phyloP scores from a whole-genome alignment of 2,888 invertebrate species.

The Coelopa pilipes region DNA sequence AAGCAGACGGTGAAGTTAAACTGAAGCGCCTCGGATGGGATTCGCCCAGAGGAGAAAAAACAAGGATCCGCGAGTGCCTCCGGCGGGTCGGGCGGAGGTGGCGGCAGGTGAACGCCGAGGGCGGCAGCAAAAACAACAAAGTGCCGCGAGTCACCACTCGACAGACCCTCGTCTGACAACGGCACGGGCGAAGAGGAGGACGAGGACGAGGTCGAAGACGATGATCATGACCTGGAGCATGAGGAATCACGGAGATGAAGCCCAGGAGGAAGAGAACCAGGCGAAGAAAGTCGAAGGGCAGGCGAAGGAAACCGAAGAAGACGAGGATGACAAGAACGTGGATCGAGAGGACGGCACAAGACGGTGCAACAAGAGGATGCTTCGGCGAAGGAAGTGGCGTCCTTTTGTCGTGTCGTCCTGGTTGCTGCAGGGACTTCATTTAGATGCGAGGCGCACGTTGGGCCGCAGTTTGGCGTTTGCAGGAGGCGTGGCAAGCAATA shows the following conservation, averaged over 20 bases:
- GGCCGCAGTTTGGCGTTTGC: too few relatives aligned
- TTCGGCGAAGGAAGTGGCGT: neutral
- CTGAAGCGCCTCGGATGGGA: neutral
- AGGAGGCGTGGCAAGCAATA: too few relatives aligned
- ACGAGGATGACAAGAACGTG: too few relatives aligned
- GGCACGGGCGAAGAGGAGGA: neutral
- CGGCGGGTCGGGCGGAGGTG: neutral
- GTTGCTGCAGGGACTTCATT: too few relatives aligned
- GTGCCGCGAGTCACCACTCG: neutral
- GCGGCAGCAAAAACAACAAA: neutral
- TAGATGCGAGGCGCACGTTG: too few relatives aligned
- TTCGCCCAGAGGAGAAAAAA: neutral
- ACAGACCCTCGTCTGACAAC: neutral
- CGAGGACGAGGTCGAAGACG: neutral
- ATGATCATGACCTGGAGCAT: too few relatives aligned
- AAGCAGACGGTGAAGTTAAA: constrained; percentile 28
- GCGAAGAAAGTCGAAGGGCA: too few relatives aligned
- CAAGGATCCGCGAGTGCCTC: neutral
- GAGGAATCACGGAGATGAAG: too few relatives aligned
- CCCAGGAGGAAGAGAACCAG: too few relatives aligned
- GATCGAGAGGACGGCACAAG: neutral
- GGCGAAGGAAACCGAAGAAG: too few relatives aligned
- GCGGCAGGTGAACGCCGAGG: neutral
- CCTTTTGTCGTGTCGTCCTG: too few relatives aligned
- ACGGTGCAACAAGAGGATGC: neutral